Percentiles rank a stretch among this genome's conserved stretches.
Evolutionary conservation across 2,888 invertebrate genomes (phyloP).

Genomic region (Philonicus albiceps): DNA sequence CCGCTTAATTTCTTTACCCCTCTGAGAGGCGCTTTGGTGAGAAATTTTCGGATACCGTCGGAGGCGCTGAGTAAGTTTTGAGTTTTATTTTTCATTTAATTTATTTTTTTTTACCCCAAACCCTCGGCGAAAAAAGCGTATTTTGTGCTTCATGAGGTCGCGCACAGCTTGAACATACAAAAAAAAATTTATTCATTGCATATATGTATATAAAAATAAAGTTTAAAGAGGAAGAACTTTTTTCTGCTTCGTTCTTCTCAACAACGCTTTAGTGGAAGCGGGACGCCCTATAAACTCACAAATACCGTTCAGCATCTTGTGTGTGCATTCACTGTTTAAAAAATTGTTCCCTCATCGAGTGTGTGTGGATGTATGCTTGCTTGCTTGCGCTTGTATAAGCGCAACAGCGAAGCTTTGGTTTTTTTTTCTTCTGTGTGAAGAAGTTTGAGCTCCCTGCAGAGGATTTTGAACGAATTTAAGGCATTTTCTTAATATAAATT

Average conservation of each 20-base stretch:
- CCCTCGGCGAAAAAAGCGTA: background rate
- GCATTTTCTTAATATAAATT: background rate
- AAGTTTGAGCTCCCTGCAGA: background rate
- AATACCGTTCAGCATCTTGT: background rate
- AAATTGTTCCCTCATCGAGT: background rate
- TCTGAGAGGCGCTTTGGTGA: background rate
- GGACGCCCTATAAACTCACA: background rate
- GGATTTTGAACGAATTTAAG: background rate
- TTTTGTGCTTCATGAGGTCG: background rate
- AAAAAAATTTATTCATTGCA: constrained; percentile 17
- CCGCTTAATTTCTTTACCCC: background rate
- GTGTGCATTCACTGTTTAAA: background rate
- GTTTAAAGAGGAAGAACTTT: background rate
- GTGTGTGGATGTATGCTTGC: background rate
- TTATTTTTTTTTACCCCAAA: background rate
- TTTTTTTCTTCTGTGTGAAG: background rate
- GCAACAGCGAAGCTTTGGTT: background rate
- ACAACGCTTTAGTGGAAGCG: background rate
- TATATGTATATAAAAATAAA: background rate
- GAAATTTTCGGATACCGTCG: background rate
- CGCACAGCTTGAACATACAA: constrained; percentile 1
- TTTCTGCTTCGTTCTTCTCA: background rate
- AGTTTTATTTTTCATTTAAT: background rate
- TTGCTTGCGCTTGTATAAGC: background rate
- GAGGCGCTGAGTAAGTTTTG: background rate